These are phyloP conservation scores for Oryzias sinensis DNA, from an alignment of 2,797 vertebrate genomes.

Conservation along the genomic window DNA sequence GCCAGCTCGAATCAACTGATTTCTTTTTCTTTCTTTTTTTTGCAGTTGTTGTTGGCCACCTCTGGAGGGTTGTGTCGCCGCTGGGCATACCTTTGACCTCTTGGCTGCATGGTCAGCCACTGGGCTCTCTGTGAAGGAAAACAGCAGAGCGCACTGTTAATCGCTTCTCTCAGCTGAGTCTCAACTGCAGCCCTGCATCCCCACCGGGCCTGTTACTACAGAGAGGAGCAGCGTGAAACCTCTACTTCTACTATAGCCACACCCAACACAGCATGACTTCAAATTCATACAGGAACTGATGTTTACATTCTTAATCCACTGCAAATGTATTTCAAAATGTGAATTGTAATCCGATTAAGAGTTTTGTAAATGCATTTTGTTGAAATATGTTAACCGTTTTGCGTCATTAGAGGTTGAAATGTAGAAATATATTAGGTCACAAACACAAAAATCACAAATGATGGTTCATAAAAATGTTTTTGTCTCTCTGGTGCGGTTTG, in stretches of 20 bases:
- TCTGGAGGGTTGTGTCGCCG: conserved; percentile 54
- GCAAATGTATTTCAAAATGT: not conserved
- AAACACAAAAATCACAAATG: not conserved
- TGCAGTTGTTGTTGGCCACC: conserved; percentile 40
- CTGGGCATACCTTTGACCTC: conserved; percentile 52
- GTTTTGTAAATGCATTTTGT: not conserved
- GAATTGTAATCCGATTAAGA: not conserved
- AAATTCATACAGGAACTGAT: conserved; percentile 3
- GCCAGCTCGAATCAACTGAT: conserved; percentile 49
- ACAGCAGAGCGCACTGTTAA: conserved; percentile 57
- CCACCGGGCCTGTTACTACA: conserved; percentile 37
- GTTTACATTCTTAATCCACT: conserved; percentile 1
- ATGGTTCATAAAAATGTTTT: not conserved
- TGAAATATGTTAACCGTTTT: not conserved
- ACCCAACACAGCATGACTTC: conserved; percentile 17
- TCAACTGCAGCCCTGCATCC: conserved; percentile 61
- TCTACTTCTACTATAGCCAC: conserved; percentile 23
- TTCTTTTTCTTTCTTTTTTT: conserved; percentile 36
- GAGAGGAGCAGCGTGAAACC: conserved; percentile 18
- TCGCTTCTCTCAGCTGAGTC: conserved; percentile 56
- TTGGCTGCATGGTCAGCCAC: conserved; percentile 60
- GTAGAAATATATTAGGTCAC: not conserved
- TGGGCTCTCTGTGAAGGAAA: conserved; percentile 54
- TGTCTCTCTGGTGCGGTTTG: not conserved
- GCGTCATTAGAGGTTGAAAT: not conserved